These are phyloP conservation scores for Sarcophaga caerulescens DNA, from an alignment of 2,888 invertebrate species.

Conservation along the genomic window DNA sequence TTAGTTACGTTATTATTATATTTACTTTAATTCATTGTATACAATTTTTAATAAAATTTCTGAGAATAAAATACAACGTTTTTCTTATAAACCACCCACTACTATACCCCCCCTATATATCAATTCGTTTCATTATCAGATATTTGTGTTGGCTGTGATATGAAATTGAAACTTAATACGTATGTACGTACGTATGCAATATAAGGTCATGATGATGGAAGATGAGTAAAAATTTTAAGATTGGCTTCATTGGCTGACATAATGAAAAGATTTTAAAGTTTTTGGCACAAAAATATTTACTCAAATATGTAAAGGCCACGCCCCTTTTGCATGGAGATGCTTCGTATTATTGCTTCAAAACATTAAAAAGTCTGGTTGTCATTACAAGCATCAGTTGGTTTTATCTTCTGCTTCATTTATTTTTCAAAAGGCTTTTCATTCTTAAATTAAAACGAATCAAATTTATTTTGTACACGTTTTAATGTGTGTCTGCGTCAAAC, in stretches of 20 bases:
- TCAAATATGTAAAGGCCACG: too few relatives aligned
- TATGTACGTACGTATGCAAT: neutral
- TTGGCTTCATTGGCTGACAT: neutral
- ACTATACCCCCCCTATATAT: neutral
- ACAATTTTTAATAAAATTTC: conserved; percentile 43
- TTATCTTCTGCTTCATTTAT: neutral
- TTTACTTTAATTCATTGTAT: conserved; percentile 34
- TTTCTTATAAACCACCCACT: conserved; percentile 32
- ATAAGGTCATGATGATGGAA: neutral
- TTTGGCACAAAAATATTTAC: too few relatives aligned
- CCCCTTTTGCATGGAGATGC: too few relatives aligned
- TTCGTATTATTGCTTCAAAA: too few relatives aligned
- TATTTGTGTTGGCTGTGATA: neutral
- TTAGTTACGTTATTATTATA: conserved; percentile 51
- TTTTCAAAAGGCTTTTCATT: neutral
- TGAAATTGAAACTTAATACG: neutral
- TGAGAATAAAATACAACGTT: conserved; percentile 16
- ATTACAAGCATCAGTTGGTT: too few relatives aligned
- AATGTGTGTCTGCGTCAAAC: too few relatives aligned
- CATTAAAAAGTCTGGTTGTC: too few relatives aligned
- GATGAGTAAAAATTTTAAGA: too few relatives aligned
- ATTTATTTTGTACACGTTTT: neutral
- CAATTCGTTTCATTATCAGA: neutral
- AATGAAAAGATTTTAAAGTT: neutral
- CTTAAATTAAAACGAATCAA: conserved; percentile 10